Conservation (phyloP, 2,797 vertebrate species). For the Clarias platycephalus region DNA sequence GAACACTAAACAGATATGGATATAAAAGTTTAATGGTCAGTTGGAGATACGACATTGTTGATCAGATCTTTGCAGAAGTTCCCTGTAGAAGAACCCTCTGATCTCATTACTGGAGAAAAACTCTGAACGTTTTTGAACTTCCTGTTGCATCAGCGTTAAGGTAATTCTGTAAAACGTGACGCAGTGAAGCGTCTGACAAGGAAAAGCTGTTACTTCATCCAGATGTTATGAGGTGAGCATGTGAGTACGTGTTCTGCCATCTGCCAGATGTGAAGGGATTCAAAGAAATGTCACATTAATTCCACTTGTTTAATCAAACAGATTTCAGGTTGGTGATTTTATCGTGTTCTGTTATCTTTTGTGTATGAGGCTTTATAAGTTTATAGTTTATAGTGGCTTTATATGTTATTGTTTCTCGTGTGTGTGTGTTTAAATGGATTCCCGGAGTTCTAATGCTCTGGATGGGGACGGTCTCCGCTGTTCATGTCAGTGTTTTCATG, state of each 20-base stretch:
- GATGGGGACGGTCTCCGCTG: neutral
- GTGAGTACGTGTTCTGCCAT: neutral
- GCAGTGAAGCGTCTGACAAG: neutral
- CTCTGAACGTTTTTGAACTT: neutral
- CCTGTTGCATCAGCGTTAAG: neutral
- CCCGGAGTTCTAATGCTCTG: neutral
- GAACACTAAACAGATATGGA: neutral
- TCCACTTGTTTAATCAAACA: neutral
- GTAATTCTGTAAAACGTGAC: neutral
- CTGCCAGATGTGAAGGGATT: constrained; percentile 1
- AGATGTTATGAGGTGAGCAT: neutral
- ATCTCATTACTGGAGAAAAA: neutral
- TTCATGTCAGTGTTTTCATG: constrained; percentile 1
- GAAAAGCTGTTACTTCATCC: neutral
- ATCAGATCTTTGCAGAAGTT: neutral
- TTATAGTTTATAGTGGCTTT: neutral
- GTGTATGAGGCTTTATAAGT: neutral
- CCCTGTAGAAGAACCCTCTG: neutral
- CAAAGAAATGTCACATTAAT: neutral
- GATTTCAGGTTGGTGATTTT: neutral
- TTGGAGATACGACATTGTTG: neutral
- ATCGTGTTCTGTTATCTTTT: neutral
- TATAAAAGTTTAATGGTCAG: neutral
- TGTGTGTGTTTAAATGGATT: neutral
- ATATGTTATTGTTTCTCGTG: neutral